Percentiles rank a stretch among this genome's conserved stretches.
Conservation (phyloP, 2,797 vertebrate genomes). For the Hylomyscus alleni region DNA sequence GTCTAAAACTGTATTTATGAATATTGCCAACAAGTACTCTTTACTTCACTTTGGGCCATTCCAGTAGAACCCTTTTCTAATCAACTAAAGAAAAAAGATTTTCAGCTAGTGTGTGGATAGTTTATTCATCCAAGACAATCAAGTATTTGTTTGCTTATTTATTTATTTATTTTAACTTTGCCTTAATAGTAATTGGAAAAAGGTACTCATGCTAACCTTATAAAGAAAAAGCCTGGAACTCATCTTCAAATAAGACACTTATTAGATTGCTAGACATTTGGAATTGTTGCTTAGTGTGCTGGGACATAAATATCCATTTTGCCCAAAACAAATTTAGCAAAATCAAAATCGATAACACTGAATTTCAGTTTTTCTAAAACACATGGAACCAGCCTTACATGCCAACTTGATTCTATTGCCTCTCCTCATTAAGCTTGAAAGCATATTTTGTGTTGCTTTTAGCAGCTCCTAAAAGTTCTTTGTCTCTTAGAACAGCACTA, state of each 20-base stretch:
- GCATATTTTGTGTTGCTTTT: constrained; percentile 83
- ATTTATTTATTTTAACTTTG: constrained; percentile 37
- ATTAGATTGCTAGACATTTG: constrained; percentile 72
- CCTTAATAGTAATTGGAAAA: background rate
- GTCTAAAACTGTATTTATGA: background rate
- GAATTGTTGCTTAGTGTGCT: constrained; percentile 55
- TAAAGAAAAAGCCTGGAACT: constrained; percentile 26
- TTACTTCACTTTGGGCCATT: background rate
- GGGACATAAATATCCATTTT: constrained; percentile 74
- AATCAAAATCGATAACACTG: constrained; percentile 78
- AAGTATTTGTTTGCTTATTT: constrained; percentile 27
- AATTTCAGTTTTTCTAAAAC: constrained; percentile 77
- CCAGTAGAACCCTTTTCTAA: constrained; percentile 24
- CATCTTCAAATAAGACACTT: constrained; percentile 75
- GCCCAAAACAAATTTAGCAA: constrained; percentile 78
- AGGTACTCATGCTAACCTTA: constrained; percentile 32
- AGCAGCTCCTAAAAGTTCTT: constrained; percentile 80
- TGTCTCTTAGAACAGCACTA: constrained; percentile 77
- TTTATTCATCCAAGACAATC: constrained; percentile 60
- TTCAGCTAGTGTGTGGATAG: background rate
- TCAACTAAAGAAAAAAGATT: constrained; percentile 65
- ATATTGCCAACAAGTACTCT: background rate
- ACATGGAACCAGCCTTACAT: constrained; percentile 72
- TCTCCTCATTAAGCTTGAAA: constrained; percentile 83
- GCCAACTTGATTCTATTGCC: constrained; percentile 66